phyloP scores from a whole-genome alignment of 2,888 invertebrate species.

The Heliconius ismenius region DNA sequence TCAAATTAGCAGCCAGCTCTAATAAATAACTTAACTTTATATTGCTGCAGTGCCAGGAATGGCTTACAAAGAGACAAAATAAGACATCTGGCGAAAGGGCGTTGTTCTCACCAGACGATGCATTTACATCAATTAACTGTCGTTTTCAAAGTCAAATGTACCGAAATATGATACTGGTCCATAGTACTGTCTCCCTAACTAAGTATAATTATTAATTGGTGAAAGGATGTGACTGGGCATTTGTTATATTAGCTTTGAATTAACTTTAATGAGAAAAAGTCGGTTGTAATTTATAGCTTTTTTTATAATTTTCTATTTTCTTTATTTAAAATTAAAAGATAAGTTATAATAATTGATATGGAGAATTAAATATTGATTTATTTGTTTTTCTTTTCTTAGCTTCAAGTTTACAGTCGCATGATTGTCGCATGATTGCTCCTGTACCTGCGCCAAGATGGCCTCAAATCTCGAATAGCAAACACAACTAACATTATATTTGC shows the following conservation, averaged over 20 bases:
- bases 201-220: conserved; percentile 53
- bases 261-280: conserved; percentile 13
- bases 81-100: conserved; percentile 58
- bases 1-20: not conserved
- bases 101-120: conserved; percentile 68
- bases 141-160: conserved; percentile 60
- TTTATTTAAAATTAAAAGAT: not conserved
- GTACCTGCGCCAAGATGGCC: not conserved
- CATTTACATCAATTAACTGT: conserved; percentile 70
- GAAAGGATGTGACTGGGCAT: conserved; percentile 50
- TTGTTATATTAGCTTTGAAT: conserved; percentile 38
- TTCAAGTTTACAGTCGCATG: too few relatives aligned
- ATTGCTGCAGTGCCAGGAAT: conserved; percentile 26
- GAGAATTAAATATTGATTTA: too few relatives aligned
- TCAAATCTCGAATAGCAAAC: not conserved
- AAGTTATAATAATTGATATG: too few relatives aligned
- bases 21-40: conserved; percentile 32
- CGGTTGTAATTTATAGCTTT: conserved; percentile 14
- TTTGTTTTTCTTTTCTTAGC: too few relatives aligned
- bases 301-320: not conserved
- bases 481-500: conserved; percentile 3
- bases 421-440: too few relatives aligned
- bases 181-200: conserved; percentile 52
- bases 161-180: conserved; percentile 67
- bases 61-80: conserved; percentile 39